Base-by-base conservation (phyloP, 2,797 vertebrate species). In the Mus minutoides region DNA sequence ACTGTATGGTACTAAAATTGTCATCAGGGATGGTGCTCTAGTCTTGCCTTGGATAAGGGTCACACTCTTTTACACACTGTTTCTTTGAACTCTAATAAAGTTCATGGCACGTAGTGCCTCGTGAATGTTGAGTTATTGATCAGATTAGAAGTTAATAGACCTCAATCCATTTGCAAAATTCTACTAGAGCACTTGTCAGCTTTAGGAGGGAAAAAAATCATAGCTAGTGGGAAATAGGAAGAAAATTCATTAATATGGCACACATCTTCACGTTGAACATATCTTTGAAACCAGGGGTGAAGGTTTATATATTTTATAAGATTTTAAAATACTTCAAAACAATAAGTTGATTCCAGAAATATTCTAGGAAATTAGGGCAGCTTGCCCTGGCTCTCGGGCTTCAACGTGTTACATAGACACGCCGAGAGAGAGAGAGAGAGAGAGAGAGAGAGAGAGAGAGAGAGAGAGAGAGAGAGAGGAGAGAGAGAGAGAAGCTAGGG, bases 261-360 rank as follows among this genome's bases (percentile, higher is more conserved):
- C 29, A 88, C 17, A 54, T 91, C 88, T 94, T 93, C 83, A 37
- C 79, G 91, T 96, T 89, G 75, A 69, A 95, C n/a, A 8, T 40
- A 88, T 73, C 92, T 91, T 96, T 79, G 40, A 96, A 95, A 67
- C 91, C 73, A 37, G 40, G 84, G 92, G 73, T 77, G 64, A 96
- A 92, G 90, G 85, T 92, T 94, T 96, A 84, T 92, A 54, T 90
- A 94, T 92, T 94, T 96, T 64, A 43, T 85, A 93, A 60, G 67
- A 88, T 97, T 94, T 94, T 29, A 40, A 95, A 95, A 91, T 73
- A 96, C 87, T 97, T 97, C 93, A 89, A 94, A 97, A 96, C 82
- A 95, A 96, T 92, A 71, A 86, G 46, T 69, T 73, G 71, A 80
- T 94, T 94, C 88, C 97, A 96, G 92, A 90, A 97, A 94, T 95